Evolutionary conservation across 2,888 invertebrate species (phyloP), one percentile per base, ranked within the genome.

Genomic region (Tachystola acroxantha): DNA sequence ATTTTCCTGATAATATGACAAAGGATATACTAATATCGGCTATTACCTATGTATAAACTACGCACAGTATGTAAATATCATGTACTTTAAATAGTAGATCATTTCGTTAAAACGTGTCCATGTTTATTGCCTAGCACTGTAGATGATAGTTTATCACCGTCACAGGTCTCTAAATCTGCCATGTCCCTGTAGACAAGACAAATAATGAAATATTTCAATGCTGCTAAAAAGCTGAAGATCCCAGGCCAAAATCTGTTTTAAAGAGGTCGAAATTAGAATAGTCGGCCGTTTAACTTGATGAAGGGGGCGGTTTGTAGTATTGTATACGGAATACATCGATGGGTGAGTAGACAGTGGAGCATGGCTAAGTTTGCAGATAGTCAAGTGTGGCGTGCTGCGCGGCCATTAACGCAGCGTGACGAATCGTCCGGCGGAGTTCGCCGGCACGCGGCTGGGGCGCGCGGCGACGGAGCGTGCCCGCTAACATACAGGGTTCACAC

Each of bases 391-490:
- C 86, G 86, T 86, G 86, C 62, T 62, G 57, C 47, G 67, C 64
- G 58, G 64, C 76, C 77, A 85, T 86, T 86, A 86, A 85, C 82
- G 80, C 86, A 82, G 78, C 78, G 84, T 82, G 80, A 84, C 84
- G 82, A 78, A 80, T 80, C 67, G 77, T 75, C 80, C 78, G 55
- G 68, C 64, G 54, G 59, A 60, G 65, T 64, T 57, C 51, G 48
- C 49, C 55, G 48, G 41, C 45, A 44, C 42, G 49, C 52, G 61
- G 61, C 58, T 59, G 51, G 48, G 38, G 56, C 46, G 66, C 57
- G 58, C 57, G 42, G 52, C 47, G 43, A 45, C 49, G 59, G 60
- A 61, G 61, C 63, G 64, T 59, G 56, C 26, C 25, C 14, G 29
- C 33, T 24, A n/a, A 16, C 16, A n/a, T 24, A n/a, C n/a, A 24